Evolutionary conservation across 2,113 vertebrate species (phyloP).

Genomic region (Microcebus murinus): DNA sequence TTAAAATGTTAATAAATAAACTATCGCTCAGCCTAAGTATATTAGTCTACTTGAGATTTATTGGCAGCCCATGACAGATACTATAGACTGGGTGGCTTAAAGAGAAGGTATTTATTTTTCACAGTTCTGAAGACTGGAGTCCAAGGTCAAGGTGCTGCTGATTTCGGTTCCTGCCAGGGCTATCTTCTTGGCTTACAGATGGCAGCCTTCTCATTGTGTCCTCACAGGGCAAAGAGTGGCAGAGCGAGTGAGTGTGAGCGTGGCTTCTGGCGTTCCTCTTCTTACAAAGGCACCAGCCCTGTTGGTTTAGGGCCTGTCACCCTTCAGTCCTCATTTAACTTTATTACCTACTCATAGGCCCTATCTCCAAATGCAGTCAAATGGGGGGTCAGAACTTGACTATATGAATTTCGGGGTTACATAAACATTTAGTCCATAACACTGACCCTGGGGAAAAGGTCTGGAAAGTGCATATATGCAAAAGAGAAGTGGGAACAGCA

Average conservation of each 20-base stretch:
- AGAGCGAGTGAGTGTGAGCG: not conserved
- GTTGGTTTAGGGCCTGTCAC: not conserved
- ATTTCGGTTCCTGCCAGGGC: not conserved
- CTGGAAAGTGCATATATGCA: not conserved
- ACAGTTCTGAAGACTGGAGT: not conserved
- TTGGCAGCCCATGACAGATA: not conserved
- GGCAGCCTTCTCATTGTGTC: not conserved
- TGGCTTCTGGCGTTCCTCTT: not conserved
- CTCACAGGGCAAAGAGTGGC: not conserved
- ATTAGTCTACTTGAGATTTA: not conserved
- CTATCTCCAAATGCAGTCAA: not conserved
- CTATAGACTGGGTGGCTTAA: not conserved
- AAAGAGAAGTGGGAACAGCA: not conserved
- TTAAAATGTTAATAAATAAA: not conserved
- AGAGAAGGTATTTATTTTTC: not conserved
- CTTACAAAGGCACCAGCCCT: not conserved
- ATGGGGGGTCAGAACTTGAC: not conserved
- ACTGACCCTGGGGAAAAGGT: not conserved
- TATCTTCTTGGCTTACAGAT: not conserved
- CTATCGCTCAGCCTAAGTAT: not conserved
- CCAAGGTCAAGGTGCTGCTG: not conserved
- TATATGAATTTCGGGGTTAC: not conserved
- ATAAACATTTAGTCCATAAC: not conserved
- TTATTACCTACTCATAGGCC: not conserved
- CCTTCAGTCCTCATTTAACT: not conserved